These are phyloP conservation scores for Neolamprologus longior DNA, from an alignment of 2,113 vertebrate genomes.

Conservation along the genomic window DNA sequence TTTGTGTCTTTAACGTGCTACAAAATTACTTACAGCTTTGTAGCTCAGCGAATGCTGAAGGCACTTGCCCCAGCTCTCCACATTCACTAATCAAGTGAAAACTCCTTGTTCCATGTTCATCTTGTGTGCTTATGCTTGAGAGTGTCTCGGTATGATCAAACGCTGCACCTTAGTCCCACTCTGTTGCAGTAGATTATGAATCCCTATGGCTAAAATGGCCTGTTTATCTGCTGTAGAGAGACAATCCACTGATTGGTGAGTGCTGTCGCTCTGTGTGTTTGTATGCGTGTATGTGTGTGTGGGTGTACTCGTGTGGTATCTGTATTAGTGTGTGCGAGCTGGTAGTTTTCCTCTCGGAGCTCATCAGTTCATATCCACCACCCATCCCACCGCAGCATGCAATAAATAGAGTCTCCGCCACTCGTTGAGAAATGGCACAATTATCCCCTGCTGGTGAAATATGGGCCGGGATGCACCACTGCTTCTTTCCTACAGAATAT, in stretches of 20 bases:
- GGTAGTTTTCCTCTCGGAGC: slow-evolving; percentile 66
- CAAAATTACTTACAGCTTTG: neutral
- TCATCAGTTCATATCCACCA: slow-evolving; percentile 70
- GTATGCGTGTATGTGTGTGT: neutral
- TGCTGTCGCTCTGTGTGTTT: slow-evolving; percentile 5
- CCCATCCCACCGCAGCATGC: slow-evolving; percentile 64
- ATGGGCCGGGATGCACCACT: slow-evolving; percentile 65
- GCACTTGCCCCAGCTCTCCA: neutral
- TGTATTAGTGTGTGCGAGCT: slow-evolving; percentile 38
- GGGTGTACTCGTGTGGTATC: neutral
- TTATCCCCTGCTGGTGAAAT: slow-evolving; percentile 72
- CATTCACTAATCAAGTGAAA: slow-evolving; percentile 40
- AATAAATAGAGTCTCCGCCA: slow-evolving; percentile 70
- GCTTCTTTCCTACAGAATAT: slow-evolving; percentile 52
- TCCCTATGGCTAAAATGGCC: slow-evolving; percentile 53
- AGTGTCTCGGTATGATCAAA: slow-evolving; percentile 46
- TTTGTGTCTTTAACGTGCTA: neutral
- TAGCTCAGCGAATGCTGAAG: neutral
- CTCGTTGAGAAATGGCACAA: slow-evolving; percentile 72
- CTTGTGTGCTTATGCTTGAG: slow-evolving; percentile 12
- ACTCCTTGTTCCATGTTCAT: neutral
- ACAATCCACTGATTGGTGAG: slow-evolving; percentile 57
- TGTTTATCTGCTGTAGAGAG: slow-evolving; percentile 50
- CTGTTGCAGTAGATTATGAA: slow-evolving; percentile 43
- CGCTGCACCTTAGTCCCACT: neutral